Conservation (phyloP, 1,140 invertebrate species). For the Leptonema lineaticorne region DNA sequence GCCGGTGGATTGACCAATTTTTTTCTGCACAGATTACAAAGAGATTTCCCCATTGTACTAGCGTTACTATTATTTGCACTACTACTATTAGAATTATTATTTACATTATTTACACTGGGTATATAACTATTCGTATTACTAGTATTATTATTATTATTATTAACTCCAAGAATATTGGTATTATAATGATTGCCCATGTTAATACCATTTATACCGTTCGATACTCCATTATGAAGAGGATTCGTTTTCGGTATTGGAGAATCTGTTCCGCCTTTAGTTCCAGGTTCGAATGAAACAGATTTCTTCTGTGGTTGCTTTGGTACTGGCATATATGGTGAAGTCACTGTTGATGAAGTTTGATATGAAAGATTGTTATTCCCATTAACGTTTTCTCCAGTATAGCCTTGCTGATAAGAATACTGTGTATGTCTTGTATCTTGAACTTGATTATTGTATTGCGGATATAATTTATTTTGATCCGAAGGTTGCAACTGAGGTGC, state of each 20-base stretch:
- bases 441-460: slow-evolving; percentile 41
- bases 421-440: slow-evolving; percentile 30
- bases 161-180: slow-evolving; percentile 2
- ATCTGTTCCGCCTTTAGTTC: slow-evolving; percentile 62
- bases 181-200: slow-evolving; percentile 36
- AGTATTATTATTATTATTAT: slow-evolving; percentile 42
- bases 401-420: slow-evolving; percentile 35
- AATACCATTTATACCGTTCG: slow-evolving; percentile 24
- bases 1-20: slow-evolving; percentile 72
- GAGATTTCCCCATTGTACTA: slow-evolving; percentile 54
- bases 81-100: slow-evolving; percentile 34
- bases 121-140: slow-evolving; percentile 12
- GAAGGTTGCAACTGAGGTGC: slow-evolving; percentile 19
- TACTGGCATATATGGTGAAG: slow-evolving; percentile 55
- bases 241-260: slow-evolving; percentile 57
- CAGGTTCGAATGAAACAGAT: slow-evolving; percentile 66
- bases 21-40: slow-evolving; percentile 83
- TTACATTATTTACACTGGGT: slow-evolving; percentile 32
- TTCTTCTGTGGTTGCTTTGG: slow-evolving; percentile 62
- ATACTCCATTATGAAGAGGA: slow-evolving; percentile 44
- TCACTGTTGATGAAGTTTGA: slow-evolving; percentile 38
- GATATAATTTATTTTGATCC: slow-evolving; percentile 35
- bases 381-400: slow-evolving; percentile 25
- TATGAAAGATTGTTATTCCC: slow-evolving; percentile 35
- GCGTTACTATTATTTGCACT: slow-evolving; percentile 32